Evolutionary conservation across 1,140 invertebrate genomes (phyloP), one percentile per base, ranked within the genome.

Genomic region (Chionoecetes opilio): DNA sequence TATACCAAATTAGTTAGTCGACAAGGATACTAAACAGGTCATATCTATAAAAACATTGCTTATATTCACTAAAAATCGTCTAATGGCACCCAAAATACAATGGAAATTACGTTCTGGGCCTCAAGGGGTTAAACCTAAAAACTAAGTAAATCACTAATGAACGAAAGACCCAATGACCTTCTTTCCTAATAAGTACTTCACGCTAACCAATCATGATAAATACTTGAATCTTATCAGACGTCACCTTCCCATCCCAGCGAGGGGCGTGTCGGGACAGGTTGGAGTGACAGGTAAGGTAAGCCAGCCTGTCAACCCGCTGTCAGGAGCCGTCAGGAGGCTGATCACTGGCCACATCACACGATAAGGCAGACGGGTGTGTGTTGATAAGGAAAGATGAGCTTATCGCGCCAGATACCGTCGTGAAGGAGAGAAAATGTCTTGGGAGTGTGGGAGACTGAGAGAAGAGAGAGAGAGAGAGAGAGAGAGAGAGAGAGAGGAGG

Each of bases 401-500:
- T 75, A 75, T 75, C 63, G n/a, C 0, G 63, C 5, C 1, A 75
- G 63, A 75, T 11, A 75, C 21, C n/a, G 21, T 75, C 21, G 21
- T n/a, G 0, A 8, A 75, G 63, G 63, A 75, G 63, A 75, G 63
- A 75, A 75, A 75, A n/a, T 75, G n/a, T 21, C 63, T n/a, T 6
- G 63, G n/a, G 9, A 75, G 63, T n/a, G 63, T n/a, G 63, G n/a
- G 63, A 75, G 63, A n/a, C 21, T n/a, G 63, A 75, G 63, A 75
- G 63, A 75, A 87, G 86, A 37, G 86, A 35, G 34, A 37, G 34
- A 35, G 86, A 37, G 38, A 87, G 38, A 87, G 38, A 87, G 86
- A 87, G 34, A 41, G 86, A 35, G 86, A 87, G 86, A 87, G 34
- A 87, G 90, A 91, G 90, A 63, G 41, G 11, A 14, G 37, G 29